phyloP scores from a whole-genome alignment of 2,888 invertebrate species.

The Himalopsyche anomala region DNA sequence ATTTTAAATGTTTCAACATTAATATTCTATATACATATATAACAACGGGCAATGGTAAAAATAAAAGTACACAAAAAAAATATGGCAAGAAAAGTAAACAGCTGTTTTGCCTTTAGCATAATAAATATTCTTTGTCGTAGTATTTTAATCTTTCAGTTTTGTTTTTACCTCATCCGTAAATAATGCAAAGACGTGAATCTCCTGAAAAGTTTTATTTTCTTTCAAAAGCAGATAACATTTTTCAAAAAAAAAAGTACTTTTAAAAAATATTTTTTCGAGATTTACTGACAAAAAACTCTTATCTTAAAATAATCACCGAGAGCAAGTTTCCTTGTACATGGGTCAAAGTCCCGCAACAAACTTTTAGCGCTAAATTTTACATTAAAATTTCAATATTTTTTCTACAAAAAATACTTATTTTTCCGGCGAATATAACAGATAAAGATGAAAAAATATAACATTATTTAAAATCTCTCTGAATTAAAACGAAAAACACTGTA shows the following conservation, averaged over 20 bases:
- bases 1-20: too few species aligned
- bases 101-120: constrained; percentile 45
- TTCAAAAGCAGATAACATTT: constrained; percentile 38
- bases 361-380: neutral
- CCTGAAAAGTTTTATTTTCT: constrained; percentile 21
- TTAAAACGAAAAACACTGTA: too few species aligned
- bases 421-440: too few species aligned
- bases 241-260: constrained; percentile 1
- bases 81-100: constrained; percentile 27
- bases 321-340: neutral
- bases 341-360: neutral
- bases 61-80: neutral
- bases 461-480: too few species aligned
- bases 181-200: constrained; percentile 39
- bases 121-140: constrained; percentile 28
- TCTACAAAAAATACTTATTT: too few species aligned
- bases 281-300: constrained; percentile 41
- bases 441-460: too few species aligned
- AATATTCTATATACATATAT: too few species aligned
- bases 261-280: neutral
- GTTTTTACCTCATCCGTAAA: constrained; percentile 42
- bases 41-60: neutral
- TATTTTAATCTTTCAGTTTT: constrained; percentile 45
- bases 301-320: neutral
- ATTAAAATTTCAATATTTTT: constrained; percentile 6